phyloP scores from a whole-genome alignment of 2,888 invertebrate genomes.

The Tortricodes alternella region DNA sequence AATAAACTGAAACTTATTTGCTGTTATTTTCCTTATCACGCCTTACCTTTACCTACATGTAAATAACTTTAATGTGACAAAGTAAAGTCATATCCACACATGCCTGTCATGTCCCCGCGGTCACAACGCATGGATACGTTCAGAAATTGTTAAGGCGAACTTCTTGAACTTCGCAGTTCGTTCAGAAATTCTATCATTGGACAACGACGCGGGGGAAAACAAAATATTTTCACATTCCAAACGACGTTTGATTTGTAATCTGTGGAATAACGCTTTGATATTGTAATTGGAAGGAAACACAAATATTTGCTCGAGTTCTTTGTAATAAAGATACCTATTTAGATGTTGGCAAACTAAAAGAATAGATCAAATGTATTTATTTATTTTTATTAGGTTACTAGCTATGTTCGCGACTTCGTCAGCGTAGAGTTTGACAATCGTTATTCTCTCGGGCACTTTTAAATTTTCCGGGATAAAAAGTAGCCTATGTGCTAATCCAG shows the following conservation, averaged over 20 bases:
- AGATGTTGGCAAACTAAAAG: too few relatives aligned
- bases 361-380: too few relatives aligned
- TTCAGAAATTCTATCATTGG: conserved; percentile 42
- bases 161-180: conserved; percentile 48
- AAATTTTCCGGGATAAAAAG: too few relatives aligned
- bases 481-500: too few relatives aligned
- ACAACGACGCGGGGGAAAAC: conserved; percentile 32
- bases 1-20: too few relatives aligned
- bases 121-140: conserved; percentile 44
- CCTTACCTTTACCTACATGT: too few relatives aligned
- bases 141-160: conserved; percentile 58
- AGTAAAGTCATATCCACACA: conserved; percentile 35
- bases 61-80: not conserved
- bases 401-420: too few relatives aligned
- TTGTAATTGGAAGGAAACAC: conserved; percentile 24
- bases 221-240: conserved; percentile 35
- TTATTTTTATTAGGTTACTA: too few relatives aligned
- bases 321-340: not conserved
- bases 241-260: conserved; percentile 36
- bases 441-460: too few relatives aligned
- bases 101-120: conserved; percentile 27
- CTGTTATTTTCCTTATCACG: too few relatives aligned
- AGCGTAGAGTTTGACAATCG: too few relatives aligned
- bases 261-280: conserved; percentile 26
- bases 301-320: conserved; percentile 3